Evolutionary conservation across 1,140 invertebrate species (phyloP), one percentile per base, ranked within the genome.

Genomic region (Heliconius himera): DNA sequence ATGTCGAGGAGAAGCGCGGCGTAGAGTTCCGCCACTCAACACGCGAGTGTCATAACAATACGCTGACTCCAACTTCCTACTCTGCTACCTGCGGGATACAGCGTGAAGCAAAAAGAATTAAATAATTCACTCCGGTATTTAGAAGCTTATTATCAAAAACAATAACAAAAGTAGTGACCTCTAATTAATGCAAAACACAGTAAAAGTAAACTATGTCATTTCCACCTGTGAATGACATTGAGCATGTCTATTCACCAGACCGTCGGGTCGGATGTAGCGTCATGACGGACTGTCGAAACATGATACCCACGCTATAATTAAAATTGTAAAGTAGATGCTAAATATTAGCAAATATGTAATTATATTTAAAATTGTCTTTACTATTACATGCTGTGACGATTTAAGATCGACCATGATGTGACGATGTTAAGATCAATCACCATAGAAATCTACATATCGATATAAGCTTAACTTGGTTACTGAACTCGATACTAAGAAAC

Each of bases 181-280:
- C 46, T 77, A 77, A 36, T 70, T 72, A 66, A 66, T 66, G 60
- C 41, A 71, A 73, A 56, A 16, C 38, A 54, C 60, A 73, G 70
- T 66, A 38, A 76, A 73, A 54, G 16, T 29, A 66, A 76, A 73
- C 70, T 73, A 71, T 80, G 74, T 73, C 79, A 80, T 73, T 76
- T 80, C 74, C 79, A 76, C 79, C 36, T 33, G 46, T 33, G 51
- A 54, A 51, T 73, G 79, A 54, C 79, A 80, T 80, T 80, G 79
- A 66, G 74, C 33, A 79, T 56, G 54, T 60, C 73, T 51, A 75
- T 79, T 73, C 41, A 80, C 49, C 38, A 18, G 49, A 20, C 70
- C 46, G 74, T 76, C 78, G 60, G 36, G 71, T 29, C 71, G 76
- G 70, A 77, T 72, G 70, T 77, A 54, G 70, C 70, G 49, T 76